phyloP scores from a whole-genome alignment of 2,113 vertebrate species.

The Bungarus multicinctus region DNA sequence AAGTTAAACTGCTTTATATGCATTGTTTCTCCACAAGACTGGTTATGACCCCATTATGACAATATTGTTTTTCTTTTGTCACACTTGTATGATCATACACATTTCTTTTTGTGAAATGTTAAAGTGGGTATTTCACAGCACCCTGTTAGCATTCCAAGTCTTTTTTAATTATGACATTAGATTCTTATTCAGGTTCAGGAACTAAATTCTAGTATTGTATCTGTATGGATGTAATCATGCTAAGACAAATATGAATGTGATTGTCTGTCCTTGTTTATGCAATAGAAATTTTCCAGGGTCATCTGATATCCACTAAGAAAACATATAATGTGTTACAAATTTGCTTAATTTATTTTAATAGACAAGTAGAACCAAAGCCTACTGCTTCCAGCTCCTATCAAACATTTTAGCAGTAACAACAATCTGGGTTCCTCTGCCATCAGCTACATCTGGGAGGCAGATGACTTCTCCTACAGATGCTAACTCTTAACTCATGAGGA shows the following conservation, averaged over 20 bases:
- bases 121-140: not conserved
- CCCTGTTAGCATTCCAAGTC: not conserved
- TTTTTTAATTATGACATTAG: constrained; percentile 19
- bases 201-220: not conserved
- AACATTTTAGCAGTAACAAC: not conserved
- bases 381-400: not conserved
- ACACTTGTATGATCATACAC: not conserved
- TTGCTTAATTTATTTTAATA: not conserved
- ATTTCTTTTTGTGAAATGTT: not conserved
- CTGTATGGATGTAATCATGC: not conserved
- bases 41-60: not conserved
- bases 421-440: not conserved
- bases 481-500: not conserved
- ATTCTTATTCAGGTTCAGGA: not conserved
- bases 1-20: not conserved
- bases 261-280: not conserved
- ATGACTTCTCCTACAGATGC: not conserved
- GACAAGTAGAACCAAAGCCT: not conserved
- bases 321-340: not conserved
- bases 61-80: not conserved
- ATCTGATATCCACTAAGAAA: not conserved
- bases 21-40: not conserved
- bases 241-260: not conserved
- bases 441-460: not conserved
- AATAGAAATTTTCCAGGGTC: not conserved